Evolutionary conservation across 2,797 vertebrate genomes (phyloP).

Genomic region (Australoheros facetus): DNA sequence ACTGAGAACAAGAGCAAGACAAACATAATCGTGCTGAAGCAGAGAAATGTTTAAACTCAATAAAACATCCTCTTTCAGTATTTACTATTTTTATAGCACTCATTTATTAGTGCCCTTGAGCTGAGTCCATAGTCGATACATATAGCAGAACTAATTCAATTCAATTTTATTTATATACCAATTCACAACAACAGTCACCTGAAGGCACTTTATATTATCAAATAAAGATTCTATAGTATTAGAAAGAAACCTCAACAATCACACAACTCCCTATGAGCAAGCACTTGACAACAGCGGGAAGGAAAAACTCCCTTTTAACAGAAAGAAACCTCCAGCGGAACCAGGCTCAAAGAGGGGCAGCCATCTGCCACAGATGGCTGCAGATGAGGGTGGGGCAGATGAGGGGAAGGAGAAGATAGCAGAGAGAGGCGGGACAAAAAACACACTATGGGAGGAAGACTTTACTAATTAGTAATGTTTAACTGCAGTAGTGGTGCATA

Average conservation of each 20-base stretch:
- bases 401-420: neutral
- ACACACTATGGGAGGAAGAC: neutral
- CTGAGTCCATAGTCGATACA: neutral
- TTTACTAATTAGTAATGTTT: neutral
- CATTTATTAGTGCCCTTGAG: neutral
- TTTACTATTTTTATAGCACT: conserved; percentile 3
- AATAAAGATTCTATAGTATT: neutral
- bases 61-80: neutral
- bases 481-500: neutral
- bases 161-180: neutral
- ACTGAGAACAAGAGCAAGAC: conserved; percentile 66
- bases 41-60: conserved; percentile 3
- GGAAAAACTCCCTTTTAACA: neutral
- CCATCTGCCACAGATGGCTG: neutral
- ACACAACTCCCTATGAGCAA: neutral
- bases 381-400: no score
- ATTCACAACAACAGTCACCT: neutral
- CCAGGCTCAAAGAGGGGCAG: neutral
- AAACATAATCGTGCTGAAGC: neutral
- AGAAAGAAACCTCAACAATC: neutral
- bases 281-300: neutral
- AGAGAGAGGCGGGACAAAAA: neutral
- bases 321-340: neutral
- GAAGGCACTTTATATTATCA: neutral
- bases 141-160: neutral